Evolutionary conservation across 1,140 invertebrate species (phyloP), one percentile per base, ranked within the genome.

Genomic region (Pollicipes pollicipes): DNA sequence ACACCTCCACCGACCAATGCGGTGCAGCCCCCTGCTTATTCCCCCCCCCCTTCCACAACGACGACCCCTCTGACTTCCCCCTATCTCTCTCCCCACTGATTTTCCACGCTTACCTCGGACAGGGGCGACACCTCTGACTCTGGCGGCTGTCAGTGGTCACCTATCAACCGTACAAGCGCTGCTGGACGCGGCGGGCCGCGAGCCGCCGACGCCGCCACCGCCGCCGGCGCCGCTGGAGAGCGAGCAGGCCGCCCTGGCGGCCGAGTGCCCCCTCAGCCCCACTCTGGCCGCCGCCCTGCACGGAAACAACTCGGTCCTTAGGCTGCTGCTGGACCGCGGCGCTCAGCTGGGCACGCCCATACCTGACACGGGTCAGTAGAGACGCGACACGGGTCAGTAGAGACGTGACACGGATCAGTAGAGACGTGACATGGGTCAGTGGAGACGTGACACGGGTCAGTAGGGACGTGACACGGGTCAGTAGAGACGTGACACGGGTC

Each of bases 61-160:
- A n/a, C n/a, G n/a, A n/a, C n/a, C n/a, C n/a, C n/a, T n/a, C n/a
- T n/a, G n/a, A n/a, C n/a, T n/a, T n/a, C n/a, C n/a, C n/a, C n/a
- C n/a, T n/a, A n/a, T n/a, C n/a, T n/a, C n/a, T n/a, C n/a, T n/a
- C n/a, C n/a, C n/a, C n/a, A n/a, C n/a, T n/a, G n/a, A n/a, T n/a
- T n/a, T n/a, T n/a, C n/a, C n/a, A n/a, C n/a, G n/a, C n/a, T n/a
- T n/a, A n/a, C n/a, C n/a, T n/a, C n/a, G n/a, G n/a, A n/a, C 30
- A 66, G 28, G n/a, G 21, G 28, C 30, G 8, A 16, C 45, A 3
- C 45, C 45, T 10, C 68, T 73, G 30, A 71, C 70, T 70, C 66
- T 71, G 29, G 71, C 71, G 24, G 71, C 71, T 16, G 73, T 74
- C 13, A 74, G 71, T 37, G 74, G 70, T 21, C 70, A 72, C 70